A percentile compares a stretch with the other conserved stretches of the same genome.
Evolutionary conservation across 2,113 vertebrate genomes (phyloP).

Genomic region (Catagonus wagneri): DNA sequence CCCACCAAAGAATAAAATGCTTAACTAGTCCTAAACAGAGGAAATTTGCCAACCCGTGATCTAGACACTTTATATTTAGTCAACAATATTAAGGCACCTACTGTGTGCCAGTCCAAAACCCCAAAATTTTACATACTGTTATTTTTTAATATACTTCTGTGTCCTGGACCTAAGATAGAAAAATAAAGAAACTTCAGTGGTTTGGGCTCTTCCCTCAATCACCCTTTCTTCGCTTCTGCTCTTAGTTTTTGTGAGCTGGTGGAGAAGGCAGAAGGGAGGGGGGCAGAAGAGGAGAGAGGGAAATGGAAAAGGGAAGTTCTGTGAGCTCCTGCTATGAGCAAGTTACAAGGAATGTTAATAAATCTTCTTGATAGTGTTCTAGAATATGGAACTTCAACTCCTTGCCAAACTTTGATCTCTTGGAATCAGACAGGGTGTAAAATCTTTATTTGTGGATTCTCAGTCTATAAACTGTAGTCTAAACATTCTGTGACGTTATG

Average conservation of each 20-base stretch:
- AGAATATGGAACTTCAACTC: conserved; percentile 1
- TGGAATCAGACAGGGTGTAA: background rate
- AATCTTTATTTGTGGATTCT: background rate
- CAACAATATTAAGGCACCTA: background rate
- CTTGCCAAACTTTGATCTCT: conserved; percentile 2
- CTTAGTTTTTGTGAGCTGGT: background rate
- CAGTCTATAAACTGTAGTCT: background rate
- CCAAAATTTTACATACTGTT: background rate
- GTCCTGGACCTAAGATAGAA: background rate
- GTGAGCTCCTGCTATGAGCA: background rate
- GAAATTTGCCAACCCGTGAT: background rate
- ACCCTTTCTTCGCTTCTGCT: background rate
- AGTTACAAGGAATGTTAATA: background rate
- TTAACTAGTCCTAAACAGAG: background rate
- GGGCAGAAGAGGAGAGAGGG: background rate
- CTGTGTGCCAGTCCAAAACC: background rate
- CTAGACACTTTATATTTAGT: background rate
- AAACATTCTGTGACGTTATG: background rate
- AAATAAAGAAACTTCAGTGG: background rate
- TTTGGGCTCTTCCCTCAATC: background rate
- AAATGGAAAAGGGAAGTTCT: background rate
- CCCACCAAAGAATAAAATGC: background rate
- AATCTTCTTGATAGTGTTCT: background rate
- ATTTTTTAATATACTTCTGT: background rate
- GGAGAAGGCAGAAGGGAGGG: background rate